These are phyloP conservation scores for Dromaius novaehollandiae DNA, from an alignment of 2,113 vertebrate species.

Conservation along the genomic window DNA sequence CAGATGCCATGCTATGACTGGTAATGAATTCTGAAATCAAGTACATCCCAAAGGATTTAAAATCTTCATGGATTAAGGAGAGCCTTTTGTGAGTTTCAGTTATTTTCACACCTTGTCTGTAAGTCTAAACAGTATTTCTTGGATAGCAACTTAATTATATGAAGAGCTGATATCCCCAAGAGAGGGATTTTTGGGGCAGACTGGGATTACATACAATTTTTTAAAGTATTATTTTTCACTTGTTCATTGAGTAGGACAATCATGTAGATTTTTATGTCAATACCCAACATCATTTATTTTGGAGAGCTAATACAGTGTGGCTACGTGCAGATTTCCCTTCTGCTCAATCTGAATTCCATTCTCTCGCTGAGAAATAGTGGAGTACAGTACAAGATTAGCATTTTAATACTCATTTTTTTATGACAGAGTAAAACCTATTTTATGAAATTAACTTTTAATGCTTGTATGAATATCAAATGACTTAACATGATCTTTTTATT, in stretches of 20 bases:
- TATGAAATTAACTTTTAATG: conserved; percentile 12
- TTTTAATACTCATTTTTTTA: not conserved
- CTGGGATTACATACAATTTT: not conserved
- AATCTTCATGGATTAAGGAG: not conserved
- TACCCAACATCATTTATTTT: not conserved
- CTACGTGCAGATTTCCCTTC: not conserved
- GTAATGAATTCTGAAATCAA: not conserved
- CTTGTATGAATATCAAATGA: not conserved
- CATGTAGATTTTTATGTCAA: not conserved
- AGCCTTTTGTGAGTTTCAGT: not conserved
- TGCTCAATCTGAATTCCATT: not conserved
- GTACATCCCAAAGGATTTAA: not conserved
- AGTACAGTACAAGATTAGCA: not conserved
- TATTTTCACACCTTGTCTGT: not conserved
- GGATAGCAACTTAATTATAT: not conserved
- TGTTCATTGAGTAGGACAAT: not conserved
- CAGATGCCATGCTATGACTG: not conserved
- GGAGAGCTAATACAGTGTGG: not conserved
- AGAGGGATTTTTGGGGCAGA: not conserved
- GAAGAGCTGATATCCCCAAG: not conserved
- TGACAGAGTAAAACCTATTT: not conserved
- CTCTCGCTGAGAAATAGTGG: not conserved
- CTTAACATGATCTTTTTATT: not conserved
- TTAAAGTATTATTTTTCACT: not conserved
- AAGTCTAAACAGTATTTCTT: not conserved